Base-by-base conservation (phyloP, 2,113 vertebrate species). In the Sinocyclocheilus anshuiensis region DNA sequence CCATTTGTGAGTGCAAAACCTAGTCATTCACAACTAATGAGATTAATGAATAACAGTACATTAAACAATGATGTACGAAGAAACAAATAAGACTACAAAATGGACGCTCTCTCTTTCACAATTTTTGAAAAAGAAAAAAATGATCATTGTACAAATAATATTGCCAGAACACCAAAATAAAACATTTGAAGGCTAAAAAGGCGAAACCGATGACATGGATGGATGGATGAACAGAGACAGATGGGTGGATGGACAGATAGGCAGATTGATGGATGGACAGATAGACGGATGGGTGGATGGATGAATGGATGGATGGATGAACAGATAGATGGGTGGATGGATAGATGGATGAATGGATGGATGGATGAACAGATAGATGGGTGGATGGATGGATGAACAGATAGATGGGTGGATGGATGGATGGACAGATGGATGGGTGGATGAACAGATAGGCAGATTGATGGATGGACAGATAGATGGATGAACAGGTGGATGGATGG, bases 1-100 rank as follows among this genome's bases (percentile, higher is more conserved):
- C 90, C 96, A 99, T 89, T 99, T 99, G 98, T 99, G 92, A 97
- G 95, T 95, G 48, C 57, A 77, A 76, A n/a, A 5, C 9, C 24
- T 53, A 7, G 18, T 26, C 6, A 13, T 78, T 48, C 26, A 79
- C 22, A 18, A 55, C 11, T 33, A 26, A 67, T 48, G 5, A 77
- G 33, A 63, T 24, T 42, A 36, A 59, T 59, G 77, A 61, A 22
- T 39, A 61, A 18, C 78, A 26, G n/a, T n/a, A 48, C 22, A 81
- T 15, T 26, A 26, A 81, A 45, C 59, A 3, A 15, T 65, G n/a
- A 29, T 24, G n/a, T 2, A 4, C 24, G 59, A 29, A 18, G 39
- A 16, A 45, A 65, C 0, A 61, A 72, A 72, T 72, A 9, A 55
- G 8, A 11, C 6, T 1, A 45, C 20, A 55, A 75, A 65, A 33